These are phyloP conservation scores for Pandion haliaetus DNA, from an alignment of 2,113 vertebrate genomes.

Conservation along the genomic window DNA sequence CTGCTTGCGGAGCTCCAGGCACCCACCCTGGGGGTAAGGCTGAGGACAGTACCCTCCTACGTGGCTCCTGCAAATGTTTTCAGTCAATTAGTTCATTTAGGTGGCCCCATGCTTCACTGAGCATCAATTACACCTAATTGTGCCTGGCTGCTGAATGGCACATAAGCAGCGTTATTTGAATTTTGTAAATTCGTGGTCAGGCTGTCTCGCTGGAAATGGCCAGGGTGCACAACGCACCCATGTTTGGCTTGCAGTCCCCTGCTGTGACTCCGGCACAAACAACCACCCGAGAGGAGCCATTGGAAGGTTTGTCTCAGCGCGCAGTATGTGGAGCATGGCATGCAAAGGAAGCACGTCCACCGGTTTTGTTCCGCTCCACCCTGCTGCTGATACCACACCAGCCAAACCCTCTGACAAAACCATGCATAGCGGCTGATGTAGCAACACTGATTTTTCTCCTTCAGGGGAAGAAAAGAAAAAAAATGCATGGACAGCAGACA, in stretches of 20 bases:
- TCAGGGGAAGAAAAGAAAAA: background rate
- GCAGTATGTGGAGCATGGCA: background rate
- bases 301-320: background rate
- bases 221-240: background rate
- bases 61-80: background rate
- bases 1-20: accelerated
- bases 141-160: background rate
- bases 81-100: background rate
- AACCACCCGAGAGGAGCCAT: background rate
- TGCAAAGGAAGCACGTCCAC: background rate
- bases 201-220: background rate
- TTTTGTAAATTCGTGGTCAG: background rate
- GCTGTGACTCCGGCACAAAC: background rate
- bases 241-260: background rate
- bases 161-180: background rate
- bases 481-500: background rate
- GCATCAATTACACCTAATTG: conserved; percentile 27
- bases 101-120: background rate
- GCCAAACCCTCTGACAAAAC: background rate
- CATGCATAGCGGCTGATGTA: background rate
- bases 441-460: background rate
- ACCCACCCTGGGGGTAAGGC: background rate
- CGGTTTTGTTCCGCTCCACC: accelerated
- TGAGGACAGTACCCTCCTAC: background rate
- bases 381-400: accelerated